phyloP scores from a whole-genome alignment of 2,888 invertebrate species.

The Latrodectus elegans region DNA sequence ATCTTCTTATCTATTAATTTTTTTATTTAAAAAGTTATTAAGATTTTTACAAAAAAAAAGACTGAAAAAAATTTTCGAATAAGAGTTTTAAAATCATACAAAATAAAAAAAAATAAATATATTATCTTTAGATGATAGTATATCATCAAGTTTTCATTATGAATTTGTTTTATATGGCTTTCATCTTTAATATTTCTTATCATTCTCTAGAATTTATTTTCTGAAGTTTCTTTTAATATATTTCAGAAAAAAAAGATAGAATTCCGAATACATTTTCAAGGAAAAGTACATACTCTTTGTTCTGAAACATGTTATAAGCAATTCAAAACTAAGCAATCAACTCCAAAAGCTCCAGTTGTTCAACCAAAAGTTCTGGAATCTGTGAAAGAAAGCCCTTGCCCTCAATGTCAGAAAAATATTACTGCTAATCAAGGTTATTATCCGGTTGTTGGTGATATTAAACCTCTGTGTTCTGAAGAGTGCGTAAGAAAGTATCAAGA shows the following conservation, averaged over 20 bases:
- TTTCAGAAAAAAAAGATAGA: slow-evolving; percentile 64
- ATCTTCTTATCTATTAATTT: too few species aligned
- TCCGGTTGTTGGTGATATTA: slow-evolving; percentile 70
- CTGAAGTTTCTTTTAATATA: background rate
- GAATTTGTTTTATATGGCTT: too few species aligned
- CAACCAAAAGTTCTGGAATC: slow-evolving; percentile 4
- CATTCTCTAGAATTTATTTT: too few species aligned
- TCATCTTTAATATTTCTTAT: too few species aligned
- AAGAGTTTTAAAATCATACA: too few species aligned
- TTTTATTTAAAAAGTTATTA: too few species aligned
- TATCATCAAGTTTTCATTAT: too few species aligned
- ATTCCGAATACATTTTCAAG: slow-evolving; percentile 69
- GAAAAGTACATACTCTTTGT: slow-evolving; percentile 67
- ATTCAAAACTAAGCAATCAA: slow-evolving; percentile 60
- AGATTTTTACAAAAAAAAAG: too few species aligned
- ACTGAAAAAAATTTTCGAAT: too few species aligned
- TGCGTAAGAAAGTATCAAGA: slow-evolving; percentile 71
- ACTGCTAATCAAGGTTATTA: slow-evolving; percentile 66
- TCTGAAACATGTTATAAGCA: slow-evolving; percentile 69
- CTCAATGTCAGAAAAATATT: slow-evolving; percentile 70
- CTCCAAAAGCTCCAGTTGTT: slow-evolving; percentile 1
- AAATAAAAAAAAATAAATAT: too few species aligned
- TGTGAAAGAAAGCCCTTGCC: slow-evolving; percentile 57
- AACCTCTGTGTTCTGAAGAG: slow-evolving; percentile 71
- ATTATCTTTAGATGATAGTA: too few species aligned